Evolutionary conservation across 2,113 vertebrate genomes (phyloP), one percentile per base, ranked within the genome.

Genomic region (Prinia subflava): DNA sequence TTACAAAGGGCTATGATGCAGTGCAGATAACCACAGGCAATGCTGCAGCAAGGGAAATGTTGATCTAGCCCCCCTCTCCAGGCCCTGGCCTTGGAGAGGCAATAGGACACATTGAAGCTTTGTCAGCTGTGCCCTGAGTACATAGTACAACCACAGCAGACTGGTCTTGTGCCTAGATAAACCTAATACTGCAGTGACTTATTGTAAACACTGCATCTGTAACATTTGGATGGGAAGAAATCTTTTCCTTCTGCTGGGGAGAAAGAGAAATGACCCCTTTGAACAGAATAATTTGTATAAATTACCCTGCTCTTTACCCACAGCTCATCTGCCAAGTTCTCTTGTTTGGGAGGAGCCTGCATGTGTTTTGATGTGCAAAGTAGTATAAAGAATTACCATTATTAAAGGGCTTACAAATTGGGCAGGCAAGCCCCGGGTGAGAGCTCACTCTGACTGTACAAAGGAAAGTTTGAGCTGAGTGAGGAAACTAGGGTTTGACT

Each of bases 351-450:
- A 94, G 91, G 92, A 92, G 77, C 70, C 65, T 68, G 68, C 6
- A 28, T 78, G 46, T 2, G 33, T 97, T 96, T 94, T 93, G 92
- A 95, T 94, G 91, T 95, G 92, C 64, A 94, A 96, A 94, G 80
- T 0, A 93, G 92, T 77, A 64, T 81, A 81, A 93, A 84, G 73
- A 81, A 71, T 87, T 68, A 59, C 64, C 49, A 52, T 84, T 86
- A 96, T 95, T 95, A 91, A 92, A 94, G 65, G 74, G 53, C 37
- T 97, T 91, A 92, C 92, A 91, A 89, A 96, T 87, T 75, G 87
- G 83, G 62, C 84, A 89, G 73, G 52, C 55, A 67, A 81, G 81
- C 65, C 77, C 49, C 14, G 3, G 91, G 73, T 75, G 89, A 92
- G 95, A 95, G 94, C 80, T 95, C 86, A 92, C 71, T 83, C 65